These are phyloP conservation scores for Anoncus sp. DNA, from an alignment of 2,888 invertebrate species.

Conservation along the genomic window DNA sequence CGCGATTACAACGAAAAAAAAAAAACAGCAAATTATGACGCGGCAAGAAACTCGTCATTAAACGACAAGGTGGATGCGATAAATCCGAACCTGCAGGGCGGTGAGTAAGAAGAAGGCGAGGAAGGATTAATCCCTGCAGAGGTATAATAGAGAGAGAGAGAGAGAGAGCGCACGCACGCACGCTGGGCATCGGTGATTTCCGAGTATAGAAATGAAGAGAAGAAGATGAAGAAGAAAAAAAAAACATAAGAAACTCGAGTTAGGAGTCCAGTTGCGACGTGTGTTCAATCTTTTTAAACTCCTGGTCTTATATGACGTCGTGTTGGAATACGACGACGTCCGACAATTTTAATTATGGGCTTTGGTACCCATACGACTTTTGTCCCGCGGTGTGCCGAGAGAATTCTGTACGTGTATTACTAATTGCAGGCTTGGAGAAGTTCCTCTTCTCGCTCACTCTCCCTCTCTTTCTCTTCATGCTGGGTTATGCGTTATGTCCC, in stretches of 20 bases:
- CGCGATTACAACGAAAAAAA: slow-evolving; percentile 11
- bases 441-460: too few species aligned
- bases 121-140: slow-evolving; percentile 47
- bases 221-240: slow-evolving; percentile 31
- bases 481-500: slow-evolving; percentile 13
- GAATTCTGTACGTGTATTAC: slow-evolving; percentile 71
- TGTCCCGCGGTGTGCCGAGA: slow-evolving; percentile 16
- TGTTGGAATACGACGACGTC: slow-evolving; percentile 60
- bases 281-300: slow-evolving; percentile 28
- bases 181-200: slow-evolving; percentile 43
- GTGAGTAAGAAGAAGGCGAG: slow-evolving; percentile 41
- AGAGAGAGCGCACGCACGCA: too few species aligned
- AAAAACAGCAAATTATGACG: slow-evolving; percentile 12
- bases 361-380: slow-evolving; percentile 62
- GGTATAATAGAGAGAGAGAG: slow-evolving; percentile 58
- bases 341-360: slow-evolving; percentile 78
- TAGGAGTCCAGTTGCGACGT: slow-evolving; percentile 23
- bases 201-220: slow-evolving; percentile 25
- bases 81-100: slow-evolving; percentile 10
- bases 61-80: slow-evolving; percentile 34
- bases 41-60: slow-evolving; percentile 28
- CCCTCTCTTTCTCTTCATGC: slow-evolving; percentile 54
- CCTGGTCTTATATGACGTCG: slow-evolving; percentile 23
- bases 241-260: neutral
- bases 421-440: slow-evolving; percentile 74